Evolutionary conservation across 2,113 vertebrate genomes (phyloP).

Genomic region (Nicator chloris): DNA sequence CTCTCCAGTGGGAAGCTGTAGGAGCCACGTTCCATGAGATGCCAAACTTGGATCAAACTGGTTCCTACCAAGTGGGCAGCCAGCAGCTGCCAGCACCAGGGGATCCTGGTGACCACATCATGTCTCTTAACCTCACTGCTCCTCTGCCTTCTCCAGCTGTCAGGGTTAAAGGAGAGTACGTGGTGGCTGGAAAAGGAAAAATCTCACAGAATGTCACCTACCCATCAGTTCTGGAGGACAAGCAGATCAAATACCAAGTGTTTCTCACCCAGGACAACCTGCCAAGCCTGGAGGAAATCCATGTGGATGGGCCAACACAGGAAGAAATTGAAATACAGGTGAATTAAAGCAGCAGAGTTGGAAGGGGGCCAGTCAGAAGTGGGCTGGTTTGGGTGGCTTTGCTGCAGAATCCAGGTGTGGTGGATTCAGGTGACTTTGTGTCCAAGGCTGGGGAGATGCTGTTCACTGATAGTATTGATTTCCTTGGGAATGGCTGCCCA

Average conservation of each 20-base stretch:
- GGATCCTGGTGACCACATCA: background rate
- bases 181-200: slow-evolving; percentile 79
- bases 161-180: slow-evolving; percentile 71
- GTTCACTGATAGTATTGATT: background rate
- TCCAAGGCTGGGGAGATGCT: background rate
- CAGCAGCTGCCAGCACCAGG: background rate
- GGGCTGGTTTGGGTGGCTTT: background rate
- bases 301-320: slow-evolving; percentile 75
- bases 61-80: background rate
- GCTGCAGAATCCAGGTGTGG: background rate
- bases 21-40: background rate
- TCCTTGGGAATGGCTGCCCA: background rate
- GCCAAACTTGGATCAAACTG: background rate
- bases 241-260: slow-evolving; percentile 76
- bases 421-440: background rate
- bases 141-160: slow-evolving; percentile 72
- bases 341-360: background rate
- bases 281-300: slow-evolving; percentile 83
- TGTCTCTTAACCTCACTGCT: background rate
- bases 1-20: background rate
- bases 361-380: background rate
- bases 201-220: slow-evolving; percentile 78
- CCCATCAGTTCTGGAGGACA: slow-evolving; percentile 86
- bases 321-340: slow-evolving; percentile 87
- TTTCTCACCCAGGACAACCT: slow-evolving; percentile 80